A percentile compares a stretch with the other conserved stretches of the same genome.
Conservation (phyloP, 2,113 vertebrate species). For the Illadopsis cleaveri region DNA sequence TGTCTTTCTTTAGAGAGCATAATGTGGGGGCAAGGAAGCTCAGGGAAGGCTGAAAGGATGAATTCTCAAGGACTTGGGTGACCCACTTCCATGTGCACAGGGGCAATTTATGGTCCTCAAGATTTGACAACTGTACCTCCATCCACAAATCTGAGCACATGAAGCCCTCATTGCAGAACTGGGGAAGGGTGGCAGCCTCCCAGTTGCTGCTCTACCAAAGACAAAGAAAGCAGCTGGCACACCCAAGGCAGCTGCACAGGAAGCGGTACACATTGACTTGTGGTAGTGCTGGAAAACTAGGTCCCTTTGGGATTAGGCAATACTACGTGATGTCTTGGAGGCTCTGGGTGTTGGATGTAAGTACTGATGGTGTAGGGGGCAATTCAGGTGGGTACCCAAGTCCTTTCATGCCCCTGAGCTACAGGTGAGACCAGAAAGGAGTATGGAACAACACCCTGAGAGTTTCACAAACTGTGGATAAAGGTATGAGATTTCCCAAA, state of each 20-base stretch:
- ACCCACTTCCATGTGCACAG: not conserved
- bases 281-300: not conserved
- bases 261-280: not conserved
- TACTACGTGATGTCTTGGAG: not conserved
- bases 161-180: not conserved
- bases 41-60: not conserved
- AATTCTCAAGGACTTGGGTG: not conserved
- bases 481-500: not conserved
- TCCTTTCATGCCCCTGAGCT: not conserved
- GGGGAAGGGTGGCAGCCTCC: not conserved
- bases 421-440: not conserved
- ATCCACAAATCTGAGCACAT: not conserved
- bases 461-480: not conserved
- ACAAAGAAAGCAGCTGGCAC: not conserved
- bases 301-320: not conserved
- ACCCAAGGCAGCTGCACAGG: not conserved
- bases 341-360: not conserved
- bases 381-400: not conserved
- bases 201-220: not conserved
- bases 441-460: not conserved
- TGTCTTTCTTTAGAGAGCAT: not conserved
- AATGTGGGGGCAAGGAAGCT: not conserved
- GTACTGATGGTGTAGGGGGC: accelerated
- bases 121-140: not conserved
- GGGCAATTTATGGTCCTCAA: not conserved